A percentile compares a stretch with the other conserved stretches of the same genome.
Conservation (phyloP, 2,888 invertebrate genomes). For the Blomia tropicalis region DNA sequence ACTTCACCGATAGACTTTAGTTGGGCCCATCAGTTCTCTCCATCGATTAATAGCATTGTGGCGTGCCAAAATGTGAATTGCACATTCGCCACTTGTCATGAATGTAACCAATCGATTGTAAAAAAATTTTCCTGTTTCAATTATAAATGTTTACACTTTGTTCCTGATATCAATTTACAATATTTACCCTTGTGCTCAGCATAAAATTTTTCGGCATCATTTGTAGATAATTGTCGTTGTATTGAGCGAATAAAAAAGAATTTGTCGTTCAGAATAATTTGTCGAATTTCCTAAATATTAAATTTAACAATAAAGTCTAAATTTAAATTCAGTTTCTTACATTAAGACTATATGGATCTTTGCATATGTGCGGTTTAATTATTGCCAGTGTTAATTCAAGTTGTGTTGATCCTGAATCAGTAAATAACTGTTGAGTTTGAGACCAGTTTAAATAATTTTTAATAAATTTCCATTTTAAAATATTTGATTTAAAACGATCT, state of each 20-base stretch:
- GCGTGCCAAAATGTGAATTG: constrained; percentile 58
- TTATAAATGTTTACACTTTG: not conserved
- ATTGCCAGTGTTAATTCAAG: constrained; percentile 60
- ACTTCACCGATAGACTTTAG: constrained; percentile 47
- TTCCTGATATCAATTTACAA: not conserved
- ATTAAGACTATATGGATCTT: constrained; percentile 50
- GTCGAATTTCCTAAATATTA: constrained; percentile 40
- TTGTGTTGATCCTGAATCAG: too few relatives aligned
- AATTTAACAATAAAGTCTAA: not conserved
- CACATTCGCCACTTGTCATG: constrained; percentile 70
- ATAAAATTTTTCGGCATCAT: constrained; percentile 59
- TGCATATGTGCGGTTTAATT: constrained; percentile 67
- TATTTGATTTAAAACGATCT: too few relatives aligned
- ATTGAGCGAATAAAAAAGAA: constrained; percentile 58
- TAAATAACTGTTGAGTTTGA: too few relatives aligned
- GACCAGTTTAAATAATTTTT: too few relatives aligned
- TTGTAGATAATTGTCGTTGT: constrained; percentile 43
- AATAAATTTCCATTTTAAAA: too few relatives aligned
- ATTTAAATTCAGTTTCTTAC: constrained; percentile 33
- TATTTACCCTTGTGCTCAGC: constrained; percentile 49
- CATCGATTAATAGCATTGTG: constrained; percentile 59
- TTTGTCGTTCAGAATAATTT: constrained; percentile 48
- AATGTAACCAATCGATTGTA: constrained; percentile 62
- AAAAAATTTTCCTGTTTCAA: constrained; percentile 51
- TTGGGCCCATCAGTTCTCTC: constrained; percentile 73